These are phyloP conservation scores for Dicrurus megarhynchus DNA, from an alignment of 2,113 vertebrate species.

Conservation along the genomic window DNA sequence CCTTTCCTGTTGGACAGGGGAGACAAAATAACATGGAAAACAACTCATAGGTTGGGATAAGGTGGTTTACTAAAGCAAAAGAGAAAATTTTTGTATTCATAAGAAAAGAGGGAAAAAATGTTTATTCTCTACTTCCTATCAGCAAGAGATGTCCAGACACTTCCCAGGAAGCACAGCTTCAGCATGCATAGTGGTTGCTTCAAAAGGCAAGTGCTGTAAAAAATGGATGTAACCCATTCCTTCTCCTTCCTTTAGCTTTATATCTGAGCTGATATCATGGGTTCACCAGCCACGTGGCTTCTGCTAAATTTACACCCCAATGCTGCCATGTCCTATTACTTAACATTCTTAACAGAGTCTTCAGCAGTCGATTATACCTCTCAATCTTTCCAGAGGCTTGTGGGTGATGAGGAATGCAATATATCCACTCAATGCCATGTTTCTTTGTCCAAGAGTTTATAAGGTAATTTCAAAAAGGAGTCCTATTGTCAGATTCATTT, in stretches of 20 bases:
- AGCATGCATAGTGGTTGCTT: rapidly evolving
- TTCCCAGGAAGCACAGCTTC: background rate
- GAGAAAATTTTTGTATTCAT: background rate
- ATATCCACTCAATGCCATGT: background rate
- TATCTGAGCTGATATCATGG: background rate
- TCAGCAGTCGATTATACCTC: background rate
- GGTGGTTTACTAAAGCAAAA: background rate
- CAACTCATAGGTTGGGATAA: background rate
- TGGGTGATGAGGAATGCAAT: background rate
- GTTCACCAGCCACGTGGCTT: background rate
- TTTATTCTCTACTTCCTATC: background rate
- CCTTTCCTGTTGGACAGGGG: background rate
- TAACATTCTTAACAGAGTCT: background rate
- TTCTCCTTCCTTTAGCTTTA: background rate
- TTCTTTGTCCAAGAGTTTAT: background rate
- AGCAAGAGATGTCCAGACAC: background rate
- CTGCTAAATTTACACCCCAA: background rate
- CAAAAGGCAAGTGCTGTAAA: background rate
- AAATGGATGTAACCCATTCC: background rate
- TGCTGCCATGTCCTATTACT: too few relatives aligned
- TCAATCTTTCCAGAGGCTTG: background rate
- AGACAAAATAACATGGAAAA: background rate
- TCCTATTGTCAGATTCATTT: background rate
- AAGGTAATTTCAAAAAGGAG: background rate
- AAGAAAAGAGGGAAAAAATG: background rate